Percentiles rank a stretch among this genome's conserved stretches.
These are phyloP conservation scores for Augiades crinisus DNA, from an alignment of 2,888 invertebrate genomes.

Conservation along the genomic window DNA sequence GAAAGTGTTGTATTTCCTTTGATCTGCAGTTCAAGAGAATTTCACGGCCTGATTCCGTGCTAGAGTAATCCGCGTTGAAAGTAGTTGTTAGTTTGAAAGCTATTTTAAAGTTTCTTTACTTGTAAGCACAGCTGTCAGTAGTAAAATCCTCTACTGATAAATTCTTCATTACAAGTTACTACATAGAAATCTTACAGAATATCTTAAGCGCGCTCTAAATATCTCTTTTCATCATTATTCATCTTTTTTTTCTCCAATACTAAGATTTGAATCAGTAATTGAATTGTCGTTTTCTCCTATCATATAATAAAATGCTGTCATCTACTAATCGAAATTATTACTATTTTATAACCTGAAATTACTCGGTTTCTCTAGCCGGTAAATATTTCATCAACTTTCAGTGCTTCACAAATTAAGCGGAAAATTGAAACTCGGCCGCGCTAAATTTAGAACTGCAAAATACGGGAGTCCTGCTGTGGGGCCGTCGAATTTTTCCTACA, in stretches of 20 bases:
- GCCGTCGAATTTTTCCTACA: constrained; percentile 32
- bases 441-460: constrained; percentile 30
- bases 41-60: background rate
- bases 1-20: constrained; percentile 7
- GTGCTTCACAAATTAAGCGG: constrained; percentile 13
- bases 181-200: no score
- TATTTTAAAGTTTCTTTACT: constrained; percentile 13
- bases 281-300: background rate
- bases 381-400: constrained; percentile 20
- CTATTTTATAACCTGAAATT: constrained; percentile 14
- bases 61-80: background rate
- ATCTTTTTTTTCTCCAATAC: background rate
- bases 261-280: background rate
- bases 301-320: background rate
- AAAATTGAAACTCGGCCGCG: constrained; percentile 15
- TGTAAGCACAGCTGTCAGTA: background rate
- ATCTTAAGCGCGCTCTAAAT: no score
- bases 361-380: constrained; percentile 12
- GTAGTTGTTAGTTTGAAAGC: constrained; percentile 14
- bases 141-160: constrained; percentile 7
- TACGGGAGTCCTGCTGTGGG: constrained; percentile 27
- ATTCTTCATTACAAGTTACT: background rate
- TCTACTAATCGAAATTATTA: constrained; percentile 36
- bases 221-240: no score
- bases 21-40: background rate